Base-by-base conservation (phyloP, 2,888 invertebrate species). In the Philopedon plagiatum region DNA sequence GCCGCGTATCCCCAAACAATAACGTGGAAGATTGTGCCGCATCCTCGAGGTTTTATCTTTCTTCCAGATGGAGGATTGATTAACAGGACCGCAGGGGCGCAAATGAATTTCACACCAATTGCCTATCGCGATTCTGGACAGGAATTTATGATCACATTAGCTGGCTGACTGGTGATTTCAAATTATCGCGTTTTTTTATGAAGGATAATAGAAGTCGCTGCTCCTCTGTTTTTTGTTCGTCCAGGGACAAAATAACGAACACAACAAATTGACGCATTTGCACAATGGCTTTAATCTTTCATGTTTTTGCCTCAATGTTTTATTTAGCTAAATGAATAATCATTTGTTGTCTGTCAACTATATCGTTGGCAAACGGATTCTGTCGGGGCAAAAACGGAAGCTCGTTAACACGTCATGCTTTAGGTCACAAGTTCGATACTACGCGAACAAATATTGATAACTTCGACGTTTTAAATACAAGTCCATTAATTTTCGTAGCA, bases 31-130 rank as follows among this genome's bases (percentile, higher is more conserved):
- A 61, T 39, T 51, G 49, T 39, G 51, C 13, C 76, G 82, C 82
- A 84, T 84, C 82, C 26, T 57, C 37, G 82, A 80, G 82, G 80
- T 81, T 82, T 82, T 83, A 82, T 84, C 84, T 84, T 83, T 82
- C 80, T 83, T 81, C 83, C 83, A 49, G 46, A 84, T 84, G 84
- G 84, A 82, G 62, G 46, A 84, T 84, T 85, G 85, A 85, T 85
- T 85, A 84, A 83, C 82, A 34, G 71, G 61, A 77, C 78, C 56
- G 23, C 79, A 78, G 82, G 83, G 84, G 73, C 56, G 21, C 83
- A 82, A 83, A 83, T 83, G 84, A 84, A 84, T 84, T 84, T 84
- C 83, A 83, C 84, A 83, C 84, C 84, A 82, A 84, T 83, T 84
- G 83, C 82, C 80, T 79, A 82, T 83, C 82, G 82, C 81, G 83